These are phyloP conservation scores for Cydia amplana DNA, from an alignment of 1,140 invertebrate species.

Conservation along the genomic window DNA sequence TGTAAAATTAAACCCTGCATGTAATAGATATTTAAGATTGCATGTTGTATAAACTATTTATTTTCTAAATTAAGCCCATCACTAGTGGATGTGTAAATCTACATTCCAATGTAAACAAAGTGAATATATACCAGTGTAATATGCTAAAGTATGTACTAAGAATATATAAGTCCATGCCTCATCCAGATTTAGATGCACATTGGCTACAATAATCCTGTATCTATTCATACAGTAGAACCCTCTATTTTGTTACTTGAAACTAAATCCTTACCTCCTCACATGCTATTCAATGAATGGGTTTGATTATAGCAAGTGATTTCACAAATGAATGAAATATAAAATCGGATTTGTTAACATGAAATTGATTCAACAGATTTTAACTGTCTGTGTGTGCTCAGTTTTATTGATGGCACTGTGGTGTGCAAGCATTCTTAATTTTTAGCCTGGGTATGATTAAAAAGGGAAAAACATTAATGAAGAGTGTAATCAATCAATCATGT, in stretches of 20 bases:
- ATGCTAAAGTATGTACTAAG: conserved; percentile 44
- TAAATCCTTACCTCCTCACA: conserved; percentile 1
- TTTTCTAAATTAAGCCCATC: conserved; percentile 34
- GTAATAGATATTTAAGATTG: conserved; percentile 19
- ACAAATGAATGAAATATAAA: neutral
- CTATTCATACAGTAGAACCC: conserved; percentile 57
- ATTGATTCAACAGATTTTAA: too few species aligned
- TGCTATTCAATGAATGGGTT: neutral
- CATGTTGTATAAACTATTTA: neutral
- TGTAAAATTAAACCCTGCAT: conserved; percentile 36
- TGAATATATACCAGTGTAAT: conserved; percentile 43
- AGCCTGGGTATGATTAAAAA: too few species aligned
- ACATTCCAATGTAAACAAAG: conserved; percentile 48
- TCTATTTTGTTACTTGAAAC: conserved; percentile 41
- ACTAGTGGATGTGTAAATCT: conserved; percentile 70
- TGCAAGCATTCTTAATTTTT: too few species aligned
- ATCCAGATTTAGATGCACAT: conserved; percentile 67
- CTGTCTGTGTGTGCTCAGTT: too few species aligned
- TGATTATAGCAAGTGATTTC: neutral
- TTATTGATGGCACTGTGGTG: too few species aligned
- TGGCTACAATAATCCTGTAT: conserved; percentile 55
- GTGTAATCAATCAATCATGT: too few species aligned
- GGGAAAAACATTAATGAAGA: too few species aligned
- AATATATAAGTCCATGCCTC: conserved; percentile 62
- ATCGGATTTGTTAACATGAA: neutral